Percentiles rank a stretch among this genome's conserved stretches.
These are phyloP conservation scores for Netelia inedita DNA, from an alignment of 2,888 invertebrate species.

Conservation along the genomic window DNA sequence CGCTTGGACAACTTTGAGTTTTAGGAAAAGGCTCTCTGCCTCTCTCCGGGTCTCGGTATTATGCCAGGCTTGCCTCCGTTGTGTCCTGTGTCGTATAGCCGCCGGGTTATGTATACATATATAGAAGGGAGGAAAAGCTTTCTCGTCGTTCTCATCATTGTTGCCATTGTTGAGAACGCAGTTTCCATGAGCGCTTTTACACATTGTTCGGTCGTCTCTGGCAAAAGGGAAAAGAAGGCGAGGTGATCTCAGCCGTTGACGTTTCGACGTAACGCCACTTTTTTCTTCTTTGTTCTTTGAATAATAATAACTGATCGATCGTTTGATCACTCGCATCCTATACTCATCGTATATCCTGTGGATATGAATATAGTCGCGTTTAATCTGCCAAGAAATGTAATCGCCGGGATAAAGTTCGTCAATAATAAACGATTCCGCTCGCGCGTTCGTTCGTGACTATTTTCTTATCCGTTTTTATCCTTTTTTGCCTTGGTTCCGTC, in stretches of 20 bases:
- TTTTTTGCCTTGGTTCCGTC: constrained; percentile 5
- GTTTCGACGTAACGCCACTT: too few relatives aligned
- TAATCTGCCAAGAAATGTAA: neutral
- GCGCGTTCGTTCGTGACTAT: neutral
- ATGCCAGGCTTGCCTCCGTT: neutral
- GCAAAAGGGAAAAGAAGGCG: constrained; percentile 10
- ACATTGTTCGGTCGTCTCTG: constrained; percentile 52
- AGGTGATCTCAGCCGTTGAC: neutral
- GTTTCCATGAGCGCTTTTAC: constrained; percentile 18
- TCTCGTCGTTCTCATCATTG: constrained; percentile 38
- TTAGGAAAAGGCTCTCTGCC: constrained; percentile 19
- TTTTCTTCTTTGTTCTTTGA: neutral
- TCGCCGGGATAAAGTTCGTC: neutral
- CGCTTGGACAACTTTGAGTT: constrained; percentile 29
- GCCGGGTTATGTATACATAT: neutral
- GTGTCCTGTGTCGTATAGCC: neutral
- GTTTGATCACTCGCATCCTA: neutral
- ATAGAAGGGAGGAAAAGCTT: neutral
- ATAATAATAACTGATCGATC: neutral
- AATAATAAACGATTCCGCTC: constrained; percentile 24
- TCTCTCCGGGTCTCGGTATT: neutral
- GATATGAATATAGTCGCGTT: neutral
- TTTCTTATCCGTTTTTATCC: constrained; percentile 1
- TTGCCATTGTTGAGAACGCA: constrained; percentile 50
- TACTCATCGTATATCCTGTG: too few relatives aligned